Conservation (phyloP, 2,888 invertebrate species). For the Drosophila subsilvestris region DNA sequence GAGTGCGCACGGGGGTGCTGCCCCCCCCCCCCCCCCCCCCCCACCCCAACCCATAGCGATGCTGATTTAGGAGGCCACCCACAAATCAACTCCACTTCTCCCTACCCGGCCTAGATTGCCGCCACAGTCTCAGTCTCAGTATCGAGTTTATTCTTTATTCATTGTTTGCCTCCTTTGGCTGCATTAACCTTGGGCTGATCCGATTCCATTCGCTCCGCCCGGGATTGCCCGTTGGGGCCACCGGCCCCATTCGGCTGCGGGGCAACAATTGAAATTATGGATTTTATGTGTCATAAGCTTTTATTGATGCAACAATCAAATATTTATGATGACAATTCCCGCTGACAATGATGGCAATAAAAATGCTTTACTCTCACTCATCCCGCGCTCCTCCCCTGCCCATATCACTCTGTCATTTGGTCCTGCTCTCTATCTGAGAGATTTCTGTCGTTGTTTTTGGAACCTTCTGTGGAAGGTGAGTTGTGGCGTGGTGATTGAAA, state of each 20-base stretch:
- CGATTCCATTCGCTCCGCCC: slow-evolving; percentile 8
- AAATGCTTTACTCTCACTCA: slow-evolving; percentile 63
- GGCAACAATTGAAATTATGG: slow-evolving; percentile 78
- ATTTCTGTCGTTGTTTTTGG: neutral
- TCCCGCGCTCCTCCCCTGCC: neutral
- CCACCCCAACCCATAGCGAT: neutral
- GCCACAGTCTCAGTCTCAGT: slow-evolving; percentile 2
- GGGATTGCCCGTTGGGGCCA: neutral
- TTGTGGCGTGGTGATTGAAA: slow-evolving; percentile 7
- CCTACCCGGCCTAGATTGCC: neutral
- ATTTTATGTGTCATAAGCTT: slow-evolving; percentile 79
- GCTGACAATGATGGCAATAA: slow-evolving; percentile 77
- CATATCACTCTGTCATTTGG: slow-evolving; percentile 4
- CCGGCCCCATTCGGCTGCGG: slow-evolving; percentile 37
- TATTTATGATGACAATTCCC: slow-evolving; percentile 79
- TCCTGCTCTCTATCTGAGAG: neutral
- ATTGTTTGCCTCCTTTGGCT: slow-evolving; percentile 38
- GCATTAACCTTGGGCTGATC: slow-evolving; percentile 48
- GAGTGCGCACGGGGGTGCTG: neutral
- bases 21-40: too few species aligned
- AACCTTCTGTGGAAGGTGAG: slow-evolving; percentile 5
- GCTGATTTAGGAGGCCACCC: slow-evolving; percentile 28
- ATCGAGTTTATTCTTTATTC: slow-evolving; percentile 36
- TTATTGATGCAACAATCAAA: slow-evolving; percentile 80
- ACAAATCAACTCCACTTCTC: neutral